Conservation (phyloP, 2,888 invertebrate genomes). For the Athalia rosae region DNA sequence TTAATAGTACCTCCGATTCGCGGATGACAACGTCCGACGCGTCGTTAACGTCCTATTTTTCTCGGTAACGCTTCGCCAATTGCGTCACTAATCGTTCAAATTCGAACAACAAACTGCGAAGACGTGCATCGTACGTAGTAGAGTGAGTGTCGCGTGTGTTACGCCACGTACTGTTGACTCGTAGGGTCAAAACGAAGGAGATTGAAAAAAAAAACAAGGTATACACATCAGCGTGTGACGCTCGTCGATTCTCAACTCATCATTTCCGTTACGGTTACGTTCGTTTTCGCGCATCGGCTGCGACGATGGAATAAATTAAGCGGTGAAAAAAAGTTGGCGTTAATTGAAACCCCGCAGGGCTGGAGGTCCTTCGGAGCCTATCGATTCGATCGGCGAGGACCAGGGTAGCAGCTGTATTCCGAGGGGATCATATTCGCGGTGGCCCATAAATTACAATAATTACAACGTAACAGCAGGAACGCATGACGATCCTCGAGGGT, state of each 20-base stretch:
- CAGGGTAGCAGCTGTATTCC: constrained; percentile 59
- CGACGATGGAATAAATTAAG: background rate
- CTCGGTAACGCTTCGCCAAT: no score
- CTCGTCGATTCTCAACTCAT: no score
- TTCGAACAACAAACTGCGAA: no score
- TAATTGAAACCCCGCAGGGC: background rate
- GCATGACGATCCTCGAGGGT: constrained; percentile 51
- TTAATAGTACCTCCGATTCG: background rate
- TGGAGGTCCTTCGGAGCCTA: constrained; percentile 52
- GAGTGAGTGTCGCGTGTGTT: no score
- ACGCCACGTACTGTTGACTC: background rate
- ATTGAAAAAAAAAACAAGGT: background rate
- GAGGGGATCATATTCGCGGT: constrained; percentile 48
- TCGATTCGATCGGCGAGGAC: constrained; percentile 62
- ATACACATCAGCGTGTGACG: no score
- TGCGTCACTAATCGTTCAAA: no score
- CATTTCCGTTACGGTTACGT: no score
- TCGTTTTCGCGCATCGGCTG: background rate
- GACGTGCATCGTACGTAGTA: no score
- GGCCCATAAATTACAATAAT: constrained; percentile 60
- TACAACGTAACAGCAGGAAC: constrained; percentile 54
- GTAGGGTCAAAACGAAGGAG: no score
- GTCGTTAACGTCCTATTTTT: no score
- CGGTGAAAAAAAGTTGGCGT: background rate
- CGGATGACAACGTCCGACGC: background rate